Conservation (phyloP, 1,140 invertebrate genomes). For the Drosophila pachea region DNA sequence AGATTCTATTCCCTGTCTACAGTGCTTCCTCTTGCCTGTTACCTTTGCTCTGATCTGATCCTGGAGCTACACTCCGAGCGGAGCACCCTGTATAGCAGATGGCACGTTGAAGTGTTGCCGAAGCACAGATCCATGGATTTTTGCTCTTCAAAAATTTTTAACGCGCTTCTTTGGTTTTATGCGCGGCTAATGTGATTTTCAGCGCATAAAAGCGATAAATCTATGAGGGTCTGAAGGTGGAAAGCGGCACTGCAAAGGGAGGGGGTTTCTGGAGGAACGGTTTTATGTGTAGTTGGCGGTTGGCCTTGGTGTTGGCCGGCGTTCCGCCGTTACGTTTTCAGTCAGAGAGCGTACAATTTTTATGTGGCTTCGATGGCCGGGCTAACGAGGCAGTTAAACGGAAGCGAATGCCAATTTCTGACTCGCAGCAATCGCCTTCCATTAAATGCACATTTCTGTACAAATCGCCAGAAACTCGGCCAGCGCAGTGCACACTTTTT, state of each 20-base stretch:
- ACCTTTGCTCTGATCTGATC: too few species aligned
- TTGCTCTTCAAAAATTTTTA: slow-evolving; percentile 51
- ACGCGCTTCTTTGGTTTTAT: slow-evolving; percentile 67
- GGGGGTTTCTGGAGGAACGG: neutral
- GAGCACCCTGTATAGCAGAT: slow-evolving; percentile 42
- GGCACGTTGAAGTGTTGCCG: slow-evolving; percentile 30
- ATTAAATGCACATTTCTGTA: slow-evolving; percentile 63
- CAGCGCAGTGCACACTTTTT: neutral
- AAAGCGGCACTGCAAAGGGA: neutral
- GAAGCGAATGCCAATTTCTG: slow-evolving; percentile 45
- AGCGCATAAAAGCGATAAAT: slow-evolving; percentile 74
- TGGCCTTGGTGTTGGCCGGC: slow-evolving; percentile 15
- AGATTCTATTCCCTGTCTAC: too few species aligned
- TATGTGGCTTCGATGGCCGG: slow-evolving; percentile 38
- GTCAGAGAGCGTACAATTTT: slow-evolving; percentile 48
- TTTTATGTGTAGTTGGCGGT: neutral
- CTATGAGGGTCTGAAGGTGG: slow-evolving; percentile 36
- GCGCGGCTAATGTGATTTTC: slow-evolving; percentile 69
- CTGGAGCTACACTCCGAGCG: neutral
- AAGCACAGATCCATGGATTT: slow-evolving; percentile 45
- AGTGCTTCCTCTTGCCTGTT: too few species aligned
- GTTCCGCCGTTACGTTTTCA: slow-evolving; percentile 40
- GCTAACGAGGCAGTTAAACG: slow-evolving; percentile 67
- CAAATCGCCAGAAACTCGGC: slow-evolving; percentile 8
- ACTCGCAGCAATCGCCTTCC: slow-evolving; percentile 45